Evolutionary conservation across 2,888 invertebrate genomes (phyloP).

Genomic region (Nemoura dubitans): DNA sequence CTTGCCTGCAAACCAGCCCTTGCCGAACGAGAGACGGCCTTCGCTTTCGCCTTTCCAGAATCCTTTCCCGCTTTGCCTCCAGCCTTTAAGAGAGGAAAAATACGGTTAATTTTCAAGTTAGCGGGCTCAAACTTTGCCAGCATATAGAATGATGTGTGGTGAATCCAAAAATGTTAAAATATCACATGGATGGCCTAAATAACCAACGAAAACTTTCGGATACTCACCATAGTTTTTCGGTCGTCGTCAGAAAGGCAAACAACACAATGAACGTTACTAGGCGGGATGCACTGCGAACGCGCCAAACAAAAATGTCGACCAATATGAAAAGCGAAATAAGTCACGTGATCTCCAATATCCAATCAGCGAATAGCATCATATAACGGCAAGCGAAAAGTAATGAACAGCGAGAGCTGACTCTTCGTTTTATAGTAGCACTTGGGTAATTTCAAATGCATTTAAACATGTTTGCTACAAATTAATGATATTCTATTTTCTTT

Average conservation of each 20-base stretch:
- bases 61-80: slow-evolving; percentile 99
- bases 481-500: too few species aligned
- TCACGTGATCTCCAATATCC: slow-evolving; percentile 59
- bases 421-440: too few species aligned
- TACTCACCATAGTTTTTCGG: slow-evolving; percentile 61
- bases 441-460: too few species aligned
- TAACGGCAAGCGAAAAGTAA: slow-evolving; percentile 29
- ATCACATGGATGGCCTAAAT: slow-evolving; percentile 56
- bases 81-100: slow-evolving; percentile 71
- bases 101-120: slow-evolving; percentile 67
- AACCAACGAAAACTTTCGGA: slow-evolving; percentile 59
- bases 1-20: slow-evolving; percentile 97
- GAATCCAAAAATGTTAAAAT: slow-evolving; percentile 53
- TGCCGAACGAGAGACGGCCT: slow-evolving; percentile 98
- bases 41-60: slow-evolving; percentile 99
- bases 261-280: slow-evolving; percentile 47
- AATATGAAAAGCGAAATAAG: slow-evolving; percentile 47
- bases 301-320: slow-evolving; percentile 55
- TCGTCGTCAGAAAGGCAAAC: slow-evolving; percentile 45
- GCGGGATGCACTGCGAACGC: slow-evolving; percentile 55
- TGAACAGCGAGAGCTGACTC: not conserved
- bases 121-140: slow-evolving; percentile 69
- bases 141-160: slow-evolving; percentile 59
- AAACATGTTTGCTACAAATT: too few species aligned
- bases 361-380: slow-evolving; percentile 54